Evolutionary conservation across 2,888 invertebrate species (phyloP).

Genomic region (Thymelicus acteon): DNA sequence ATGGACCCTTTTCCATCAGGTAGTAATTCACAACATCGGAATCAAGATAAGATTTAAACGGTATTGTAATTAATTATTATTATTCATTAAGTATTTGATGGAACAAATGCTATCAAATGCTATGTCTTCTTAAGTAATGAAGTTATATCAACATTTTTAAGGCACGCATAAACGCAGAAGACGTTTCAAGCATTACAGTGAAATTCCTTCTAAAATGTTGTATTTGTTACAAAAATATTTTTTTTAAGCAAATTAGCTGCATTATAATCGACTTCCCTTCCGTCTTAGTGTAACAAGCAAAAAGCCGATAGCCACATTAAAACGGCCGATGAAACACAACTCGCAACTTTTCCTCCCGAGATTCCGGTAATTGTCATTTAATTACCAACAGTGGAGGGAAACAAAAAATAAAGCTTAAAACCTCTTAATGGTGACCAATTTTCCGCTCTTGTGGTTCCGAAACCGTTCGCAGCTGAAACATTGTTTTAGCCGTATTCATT

Average conservation of each 20-base stretch:
- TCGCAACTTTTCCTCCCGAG: slow-evolving; percentile 43
- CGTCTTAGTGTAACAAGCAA: slow-evolving; percentile 33
- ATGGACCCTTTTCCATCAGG: too few relatives aligned
- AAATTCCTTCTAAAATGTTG: too few relatives aligned
- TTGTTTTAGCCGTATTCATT: slow-evolving; percentile 50
- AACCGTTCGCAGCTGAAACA: slow-evolving; percentile 47
- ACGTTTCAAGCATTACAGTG: too few relatives aligned
- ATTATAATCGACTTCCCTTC: slow-evolving; percentile 20
- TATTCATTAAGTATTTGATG: too few relatives aligned
- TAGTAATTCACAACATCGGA: too few relatives aligned
- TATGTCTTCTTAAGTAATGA: too few relatives aligned
- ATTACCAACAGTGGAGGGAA: slow-evolving; percentile 64
- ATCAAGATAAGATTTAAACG: too few relatives aligned
- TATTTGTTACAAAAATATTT: too few relatives aligned
- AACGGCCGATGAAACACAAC: slow-evolving; percentile 35
- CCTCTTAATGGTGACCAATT: slow-evolving; percentile 57
- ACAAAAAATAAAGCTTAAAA: slow-evolving; percentile 66
- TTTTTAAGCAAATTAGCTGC: slow-evolving; percentile 11
- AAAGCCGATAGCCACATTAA: slow-evolving; percentile 35
- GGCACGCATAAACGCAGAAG: too few relatives aligned
- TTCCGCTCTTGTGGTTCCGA: slow-evolving; percentile 50
- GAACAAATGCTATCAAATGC: too few relatives aligned
- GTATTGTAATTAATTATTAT: too few relatives aligned
- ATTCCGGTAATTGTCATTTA: slow-evolving; percentile 78
- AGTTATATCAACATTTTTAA: too few relatives aligned